Evolutionary conservation across 2,888 invertebrate species (phyloP).

Genomic region (Cantharis nigra): DNA sequence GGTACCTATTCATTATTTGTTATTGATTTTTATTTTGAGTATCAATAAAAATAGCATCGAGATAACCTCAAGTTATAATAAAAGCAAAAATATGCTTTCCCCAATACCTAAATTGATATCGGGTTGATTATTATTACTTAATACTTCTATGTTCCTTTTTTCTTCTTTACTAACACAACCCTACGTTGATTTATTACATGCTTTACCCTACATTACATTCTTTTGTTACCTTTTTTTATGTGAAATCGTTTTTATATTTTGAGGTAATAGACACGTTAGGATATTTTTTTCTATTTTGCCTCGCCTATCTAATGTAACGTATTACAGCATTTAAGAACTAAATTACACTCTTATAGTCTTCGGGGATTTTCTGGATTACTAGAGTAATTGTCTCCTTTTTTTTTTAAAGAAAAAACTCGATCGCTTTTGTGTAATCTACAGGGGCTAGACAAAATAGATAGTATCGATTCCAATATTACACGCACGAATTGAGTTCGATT

Average conservation of each 20-base stretch:
- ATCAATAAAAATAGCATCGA: neutral
- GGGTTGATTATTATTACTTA: neutral
- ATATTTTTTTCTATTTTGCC: neutral
- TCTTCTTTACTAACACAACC: neutral
- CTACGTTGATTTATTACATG: neutral
- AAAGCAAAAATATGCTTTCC: neutral
- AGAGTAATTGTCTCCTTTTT: neutral
- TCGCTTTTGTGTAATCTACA: neutral
- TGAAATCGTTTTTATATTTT: neutral
- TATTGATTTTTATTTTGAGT: neutral
- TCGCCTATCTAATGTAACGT: neutral
- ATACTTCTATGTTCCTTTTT: neutral
- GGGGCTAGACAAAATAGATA: neutral
- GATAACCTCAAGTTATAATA: neutral
- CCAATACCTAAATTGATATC: neutral
- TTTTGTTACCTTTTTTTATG: neutral
- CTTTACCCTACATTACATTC: neutral
- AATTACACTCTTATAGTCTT: neutral
- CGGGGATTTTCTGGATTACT: neutral
- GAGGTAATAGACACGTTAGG: neutral
- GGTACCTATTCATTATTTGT: neutral
- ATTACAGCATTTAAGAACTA: neutral
- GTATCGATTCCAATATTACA: neutral
- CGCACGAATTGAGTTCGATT: neutral
- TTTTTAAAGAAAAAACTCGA: neutral